A percentile compares a stretch with the other conserved stretches of the same genome.
These are phyloP conservation scores for Colossoma macropomum DNA, from an alignment of 2,113 vertebrate genomes.

Conservation along the genomic window DNA sequence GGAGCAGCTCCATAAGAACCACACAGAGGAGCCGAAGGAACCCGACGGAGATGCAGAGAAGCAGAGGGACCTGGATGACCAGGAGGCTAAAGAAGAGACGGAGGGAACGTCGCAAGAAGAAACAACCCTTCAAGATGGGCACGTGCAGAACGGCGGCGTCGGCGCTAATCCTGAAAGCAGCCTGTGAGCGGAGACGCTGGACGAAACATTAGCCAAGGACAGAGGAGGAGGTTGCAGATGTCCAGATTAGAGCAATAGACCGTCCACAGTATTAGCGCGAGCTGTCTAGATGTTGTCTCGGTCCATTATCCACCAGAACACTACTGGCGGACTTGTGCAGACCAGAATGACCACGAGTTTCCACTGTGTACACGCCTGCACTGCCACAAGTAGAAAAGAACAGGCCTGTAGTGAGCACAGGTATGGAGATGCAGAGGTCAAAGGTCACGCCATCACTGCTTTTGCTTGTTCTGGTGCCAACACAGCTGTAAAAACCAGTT, in stretches of 20 bases:
- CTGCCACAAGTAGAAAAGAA: background rate
- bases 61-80: constrained; percentile 2
- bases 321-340: background rate
- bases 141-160: constrained; percentile 76
- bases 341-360: background rate
- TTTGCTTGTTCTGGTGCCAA: no score
- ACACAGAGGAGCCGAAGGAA: background rate
- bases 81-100: constrained; percentile 53
- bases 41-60: constrained; percentile 48
- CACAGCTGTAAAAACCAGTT: no score
- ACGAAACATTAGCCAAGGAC: background rate
- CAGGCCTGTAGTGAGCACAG: background rate
- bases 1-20: constrained; percentile 58
- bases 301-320: background rate
- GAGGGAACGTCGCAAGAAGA: constrained; percentile 83
- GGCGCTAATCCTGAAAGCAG: constrained; percentile 81
- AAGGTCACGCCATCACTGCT: background rate
- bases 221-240: background rate
- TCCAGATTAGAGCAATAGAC: background rate
- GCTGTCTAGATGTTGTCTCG: constrained; percentile 12
- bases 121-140: constrained; percentile 83
- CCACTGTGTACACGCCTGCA: background rate
- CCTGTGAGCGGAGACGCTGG: constrained; percentile 72
- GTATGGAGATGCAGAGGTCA: background rate
- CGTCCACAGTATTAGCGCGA: constrained; percentile 11